Evolutionary conservation across 2,888 invertebrate species (phyloP).

Genomic region (Tyria jacobaeae): DNA sequence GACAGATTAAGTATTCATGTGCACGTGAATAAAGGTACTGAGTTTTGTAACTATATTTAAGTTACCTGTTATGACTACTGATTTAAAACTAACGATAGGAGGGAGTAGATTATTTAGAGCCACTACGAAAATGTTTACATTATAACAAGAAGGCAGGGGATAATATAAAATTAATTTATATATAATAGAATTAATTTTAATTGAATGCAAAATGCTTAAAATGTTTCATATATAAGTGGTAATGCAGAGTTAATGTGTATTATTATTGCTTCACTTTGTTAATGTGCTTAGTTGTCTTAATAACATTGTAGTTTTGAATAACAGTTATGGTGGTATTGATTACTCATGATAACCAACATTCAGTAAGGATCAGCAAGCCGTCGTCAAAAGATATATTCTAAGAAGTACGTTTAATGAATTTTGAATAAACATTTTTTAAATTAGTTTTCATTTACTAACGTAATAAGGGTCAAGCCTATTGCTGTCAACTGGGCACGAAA

Average conservation of each 20-base stretch:
- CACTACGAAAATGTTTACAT: neutral
- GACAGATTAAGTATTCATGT: constrained; percentile 22
- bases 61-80: constrained; percentile 25
- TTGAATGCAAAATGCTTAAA: neutral
- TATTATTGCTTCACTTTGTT: constrained; percentile 3
- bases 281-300: neutral
- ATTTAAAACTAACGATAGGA: neutral
- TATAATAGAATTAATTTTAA: constrained; percentile 3
- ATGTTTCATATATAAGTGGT: neutral
- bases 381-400: neutral
- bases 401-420: no score
- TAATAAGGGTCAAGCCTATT: no score
- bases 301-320: neutral
- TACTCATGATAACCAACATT: constrained; percentile 2
- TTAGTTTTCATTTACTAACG: no score
- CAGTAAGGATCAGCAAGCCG: neutral
- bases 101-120: neutral
- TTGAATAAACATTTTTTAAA: no score
- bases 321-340: neutral
- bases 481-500: no score
- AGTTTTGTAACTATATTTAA: constrained; percentile 25
- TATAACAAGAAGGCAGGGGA: neutral
- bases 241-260: neutral
- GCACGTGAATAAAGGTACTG: constrained; percentile 4
- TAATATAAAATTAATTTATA: neutral